phyloP scores from a whole-genome alignment of 2,888 invertebrate species.

The Papilio gigon region DNA sequence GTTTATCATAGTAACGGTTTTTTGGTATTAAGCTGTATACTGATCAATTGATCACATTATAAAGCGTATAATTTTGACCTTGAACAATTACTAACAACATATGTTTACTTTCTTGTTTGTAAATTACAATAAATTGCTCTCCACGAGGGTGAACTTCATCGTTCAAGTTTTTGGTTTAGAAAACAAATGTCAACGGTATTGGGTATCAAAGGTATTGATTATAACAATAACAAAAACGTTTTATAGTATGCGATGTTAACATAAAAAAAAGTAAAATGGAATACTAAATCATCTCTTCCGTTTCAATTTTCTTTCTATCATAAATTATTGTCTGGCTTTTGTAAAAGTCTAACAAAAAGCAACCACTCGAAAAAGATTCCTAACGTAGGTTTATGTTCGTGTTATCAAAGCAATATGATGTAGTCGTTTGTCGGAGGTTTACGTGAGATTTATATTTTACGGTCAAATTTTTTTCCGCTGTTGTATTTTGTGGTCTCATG shows the following conservation, averaged over 20 bases:
- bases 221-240: background rate
- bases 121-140: no score
- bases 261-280: background rate
- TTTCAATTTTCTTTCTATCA: conserved; percentile 10
- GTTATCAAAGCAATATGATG: conserved; percentile 8
- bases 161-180: no score
- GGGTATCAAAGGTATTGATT: no score
- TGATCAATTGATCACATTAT: no score
- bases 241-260: no score
- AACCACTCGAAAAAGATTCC: conserved; percentile 7
- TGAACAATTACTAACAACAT: no score
- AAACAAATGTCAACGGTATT: no score
- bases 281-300: background rate
- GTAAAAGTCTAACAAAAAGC: conserved; percentile 14
- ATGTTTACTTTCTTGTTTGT: no score
- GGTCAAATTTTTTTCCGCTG: background rate
- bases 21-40: no score
- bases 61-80: no score
- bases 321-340: conserved; percentile 14
- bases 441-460: conserved; percentile 9
- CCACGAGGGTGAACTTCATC: no score
- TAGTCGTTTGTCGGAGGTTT: conserved; percentile 6
- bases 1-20: no score
- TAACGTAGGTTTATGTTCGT: conserved; percentile 11
- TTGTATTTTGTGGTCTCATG: background rate